phyloP scores from a whole-genome alignment of 2,113 vertebrate genomes.

The Ciconia maguari region DNA sequence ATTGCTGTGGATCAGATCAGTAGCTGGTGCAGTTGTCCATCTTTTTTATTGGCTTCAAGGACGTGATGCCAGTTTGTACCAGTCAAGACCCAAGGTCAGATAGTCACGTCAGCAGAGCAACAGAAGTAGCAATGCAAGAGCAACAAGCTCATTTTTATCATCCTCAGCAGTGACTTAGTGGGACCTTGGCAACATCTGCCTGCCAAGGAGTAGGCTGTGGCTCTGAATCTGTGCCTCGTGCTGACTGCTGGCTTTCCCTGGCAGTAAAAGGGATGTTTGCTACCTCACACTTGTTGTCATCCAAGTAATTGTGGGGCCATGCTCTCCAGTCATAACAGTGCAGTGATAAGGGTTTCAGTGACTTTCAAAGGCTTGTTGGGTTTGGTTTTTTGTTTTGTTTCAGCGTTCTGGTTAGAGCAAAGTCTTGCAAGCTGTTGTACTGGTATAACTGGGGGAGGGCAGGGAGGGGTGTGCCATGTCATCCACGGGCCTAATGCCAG shows the following conservation, averaged over 20 bases:
- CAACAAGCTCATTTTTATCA: neutral
- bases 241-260: neutral
- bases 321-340: neutral
- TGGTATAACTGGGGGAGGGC: neutral
- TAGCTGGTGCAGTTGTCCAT: neutral
- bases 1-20: rapidly evolving
- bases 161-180: neutral
- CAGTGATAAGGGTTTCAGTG: neutral
- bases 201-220: neutral
- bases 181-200: neutral
- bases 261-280: neutral
- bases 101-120: neutral
- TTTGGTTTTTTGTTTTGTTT: neutral
- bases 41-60: neutral
- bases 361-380: neutral
- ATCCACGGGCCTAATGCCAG: neutral
- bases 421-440: neutral
- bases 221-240: neutral
- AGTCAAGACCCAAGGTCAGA: neutral
- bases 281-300: neutral
- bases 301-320: neutral
- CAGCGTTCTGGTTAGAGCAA: neutral
- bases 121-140: neutral
- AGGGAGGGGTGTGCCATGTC: neutral
- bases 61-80: neutral